Base-by-base conservation (phyloP, 2,113 vertebrate genomes). In the Natator depressus region DNA sequence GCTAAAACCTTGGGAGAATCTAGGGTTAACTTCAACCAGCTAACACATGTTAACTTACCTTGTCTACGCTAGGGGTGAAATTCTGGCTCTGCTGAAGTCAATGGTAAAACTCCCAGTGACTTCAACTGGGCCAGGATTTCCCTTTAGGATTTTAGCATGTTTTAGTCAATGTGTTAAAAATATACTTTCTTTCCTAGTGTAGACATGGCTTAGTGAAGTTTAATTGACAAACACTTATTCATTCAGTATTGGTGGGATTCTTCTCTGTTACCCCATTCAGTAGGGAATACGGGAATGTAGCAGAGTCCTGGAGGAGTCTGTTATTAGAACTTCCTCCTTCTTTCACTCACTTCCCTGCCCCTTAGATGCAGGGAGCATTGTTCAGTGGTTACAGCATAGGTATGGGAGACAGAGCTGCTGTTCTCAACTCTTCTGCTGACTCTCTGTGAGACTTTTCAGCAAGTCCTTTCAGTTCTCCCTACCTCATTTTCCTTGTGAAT, bases 101-200 rank as follows among this genome's bases (percentile, higher is more conserved):
- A 38, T 95, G 85, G 57, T 38, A 76, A 53, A 88, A 54, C 75
- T 96, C 53, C 85, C 53, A 8, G 83, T 75, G 94, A 85, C 84
- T 95, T 93, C 86, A 90, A 83, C 78, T 88, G 89, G 87, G 81
- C 20, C 53, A 3, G 1, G 42, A 53, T 89, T 96, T 94, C 46
- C 16, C 62, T 75, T 82, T 20, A 3, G 46, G 57, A n/a, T 86
- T 89, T 84, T 80, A 47, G 20, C 12, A 50, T 16, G 25, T 78
- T 25, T 27, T 46, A 47, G 75, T 16, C 27, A 76, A 47, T 19
- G 7, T 65, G 47, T 14, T 42, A 31, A 81, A 46, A 76, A 55
- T 72, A 38, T 89, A 10, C 78, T 4, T 1, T 69, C 85, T 80
- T 62, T 72, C 51, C 59, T 51, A 49, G 11, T 82, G n/a, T 50